A percentile compares a stretch with the other conserved stretches of the same genome.
Conservation (phyloP, 2,113 vertebrate genomes). For the Cinclus mexicanus region DNA sequence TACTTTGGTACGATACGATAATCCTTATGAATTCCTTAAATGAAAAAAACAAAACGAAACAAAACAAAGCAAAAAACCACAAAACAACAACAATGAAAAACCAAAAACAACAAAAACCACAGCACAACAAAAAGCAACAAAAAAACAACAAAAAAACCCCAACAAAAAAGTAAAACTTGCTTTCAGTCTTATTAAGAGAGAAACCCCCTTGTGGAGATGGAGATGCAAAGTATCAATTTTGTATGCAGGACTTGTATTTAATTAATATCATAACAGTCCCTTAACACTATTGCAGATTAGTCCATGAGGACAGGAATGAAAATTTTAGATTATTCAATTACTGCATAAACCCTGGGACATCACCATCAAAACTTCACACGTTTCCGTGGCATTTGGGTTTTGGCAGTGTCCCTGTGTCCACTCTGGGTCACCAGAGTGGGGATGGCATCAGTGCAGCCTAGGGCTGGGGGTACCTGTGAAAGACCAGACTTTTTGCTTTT, state of each 20-base stretch:
- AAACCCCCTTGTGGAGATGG: slow-evolving; percentile 33
- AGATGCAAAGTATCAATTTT: slow-evolving; percentile 46
- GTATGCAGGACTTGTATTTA: slow-evolving; percentile 67
- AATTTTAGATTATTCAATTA: slow-evolving; percentile 66
- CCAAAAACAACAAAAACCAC: no score
- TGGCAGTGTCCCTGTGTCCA: not conserved
- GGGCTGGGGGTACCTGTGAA: no score
- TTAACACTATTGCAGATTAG: slow-evolving; percentile 59
- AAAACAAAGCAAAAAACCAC: no score
- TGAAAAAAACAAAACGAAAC: not conserved
- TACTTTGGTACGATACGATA: not conserved
- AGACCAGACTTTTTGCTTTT: not conserved
- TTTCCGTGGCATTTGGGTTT: not conserved
- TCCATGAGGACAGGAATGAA: slow-evolving; percentile 61
- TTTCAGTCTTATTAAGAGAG: slow-evolving; percentile 42
- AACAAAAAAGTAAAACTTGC: slow-evolving; percentile 15
- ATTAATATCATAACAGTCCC: slow-evolving; percentile 67
- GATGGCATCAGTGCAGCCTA: not conserved
- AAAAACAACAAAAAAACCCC: no score
- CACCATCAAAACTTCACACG: not conserved
- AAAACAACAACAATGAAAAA: no score
- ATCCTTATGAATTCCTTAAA: not conserved
- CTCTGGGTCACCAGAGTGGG: not conserved
- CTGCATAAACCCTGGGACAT: slow-evolving; percentile 36
- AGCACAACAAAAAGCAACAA: no score